phyloP scores from a whole-genome alignment of 2,888 invertebrate species.

The Shargacucullia verbasci region DNA sequence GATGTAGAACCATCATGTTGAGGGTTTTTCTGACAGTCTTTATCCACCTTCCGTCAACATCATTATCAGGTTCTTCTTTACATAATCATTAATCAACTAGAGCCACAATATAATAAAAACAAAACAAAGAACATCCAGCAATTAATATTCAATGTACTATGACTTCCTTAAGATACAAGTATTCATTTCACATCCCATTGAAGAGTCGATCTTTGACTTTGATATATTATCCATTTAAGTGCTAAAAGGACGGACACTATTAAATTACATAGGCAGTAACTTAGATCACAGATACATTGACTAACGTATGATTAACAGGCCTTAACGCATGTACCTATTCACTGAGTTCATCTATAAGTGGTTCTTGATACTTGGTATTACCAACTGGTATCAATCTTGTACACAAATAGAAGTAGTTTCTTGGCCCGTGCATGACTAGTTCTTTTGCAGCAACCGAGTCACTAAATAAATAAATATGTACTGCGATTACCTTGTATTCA shows the following conservation, averaged over 20 bases:
- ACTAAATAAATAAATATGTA: slow-evolving; percentile 52
- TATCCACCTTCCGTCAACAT: too few species aligned
- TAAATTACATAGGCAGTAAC: slow-evolving; percentile 62
- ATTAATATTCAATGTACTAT: slow-evolving; percentile 56
- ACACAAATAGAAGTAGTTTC: slow-evolving; percentile 54
- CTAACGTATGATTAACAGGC: slow-evolving; percentile 65
- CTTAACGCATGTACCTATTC: slow-evolving; percentile 54
- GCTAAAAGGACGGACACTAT: slow-evolving; percentile 69
- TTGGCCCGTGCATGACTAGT: slow-evolving; percentile 47
- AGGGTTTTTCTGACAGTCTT: too few species aligned
- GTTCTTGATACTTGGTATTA: slow-evolving; percentile 32
- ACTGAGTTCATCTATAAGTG: slow-evolving; percentile 30
- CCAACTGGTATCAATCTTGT: slow-evolving; percentile 48
- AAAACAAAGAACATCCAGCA: slow-evolving; percentile 39
- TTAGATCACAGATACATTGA: slow-evolving; percentile 64
- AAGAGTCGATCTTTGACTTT: slow-evolving; percentile 72
- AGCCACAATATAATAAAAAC: slow-evolving; percentile 8
- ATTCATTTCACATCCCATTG: slow-evolving; percentile 78
- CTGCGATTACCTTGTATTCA: slow-evolving; percentile 38
- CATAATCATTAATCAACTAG: slow-evolving; percentile 3
- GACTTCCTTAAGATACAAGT: slow-evolving; percentile 69
- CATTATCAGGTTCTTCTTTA: too few species aligned
- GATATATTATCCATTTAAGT: slow-evolving; percentile 76
- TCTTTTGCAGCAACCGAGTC: slow-evolving; percentile 45
- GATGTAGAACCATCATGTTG: too few species aligned